Evolutionary conservation across 1,140 invertebrate genomes (phyloP).

Genomic region (Formica exsecta): DNA sequence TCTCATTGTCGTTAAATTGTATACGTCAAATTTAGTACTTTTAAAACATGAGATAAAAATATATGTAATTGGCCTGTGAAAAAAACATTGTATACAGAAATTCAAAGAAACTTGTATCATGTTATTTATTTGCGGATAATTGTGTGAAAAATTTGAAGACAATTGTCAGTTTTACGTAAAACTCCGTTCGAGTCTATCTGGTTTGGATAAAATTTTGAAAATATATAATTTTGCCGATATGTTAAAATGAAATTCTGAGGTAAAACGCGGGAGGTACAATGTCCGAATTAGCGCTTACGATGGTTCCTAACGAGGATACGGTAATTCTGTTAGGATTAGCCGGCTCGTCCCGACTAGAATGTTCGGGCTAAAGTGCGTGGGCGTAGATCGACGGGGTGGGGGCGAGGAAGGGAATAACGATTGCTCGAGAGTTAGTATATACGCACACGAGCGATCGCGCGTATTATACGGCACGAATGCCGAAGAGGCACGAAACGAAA

Average conservation of each 20-base stretch:
- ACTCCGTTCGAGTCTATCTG: neutral
- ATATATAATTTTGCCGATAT: neutral
- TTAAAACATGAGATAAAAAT: neutral
- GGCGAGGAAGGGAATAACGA: conserved; percentile 68
- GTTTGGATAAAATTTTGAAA: neutral
- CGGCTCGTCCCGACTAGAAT: conserved; percentile 67
- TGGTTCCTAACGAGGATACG: conserved; percentile 67
- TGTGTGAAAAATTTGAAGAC: neutral
- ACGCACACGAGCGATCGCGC: neutral
- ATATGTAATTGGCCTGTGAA: neutral
- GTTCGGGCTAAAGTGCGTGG: conserved; percentile 73
- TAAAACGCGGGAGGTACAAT: neutral
- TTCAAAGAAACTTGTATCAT: neutral
- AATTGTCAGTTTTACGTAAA: neutral
- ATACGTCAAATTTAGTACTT: neutral
- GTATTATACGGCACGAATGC: conserved; percentile 57
- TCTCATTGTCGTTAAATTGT: neutral
- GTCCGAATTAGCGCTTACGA: conserved; percentile 59
- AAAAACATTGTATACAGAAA: neutral
- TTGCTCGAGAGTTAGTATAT: conserved; percentile 65
- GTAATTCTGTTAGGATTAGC: conserved; percentile 74
- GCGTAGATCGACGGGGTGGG: conserved; percentile 55
- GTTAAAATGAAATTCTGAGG: neutral
- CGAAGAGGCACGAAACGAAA: conserved; percentile 71
- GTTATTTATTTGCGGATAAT: neutral